phyloP scores from a whole-genome alignment of 2,888 invertebrate genomes.

The Rhorus exstirpatorius region DNA sequence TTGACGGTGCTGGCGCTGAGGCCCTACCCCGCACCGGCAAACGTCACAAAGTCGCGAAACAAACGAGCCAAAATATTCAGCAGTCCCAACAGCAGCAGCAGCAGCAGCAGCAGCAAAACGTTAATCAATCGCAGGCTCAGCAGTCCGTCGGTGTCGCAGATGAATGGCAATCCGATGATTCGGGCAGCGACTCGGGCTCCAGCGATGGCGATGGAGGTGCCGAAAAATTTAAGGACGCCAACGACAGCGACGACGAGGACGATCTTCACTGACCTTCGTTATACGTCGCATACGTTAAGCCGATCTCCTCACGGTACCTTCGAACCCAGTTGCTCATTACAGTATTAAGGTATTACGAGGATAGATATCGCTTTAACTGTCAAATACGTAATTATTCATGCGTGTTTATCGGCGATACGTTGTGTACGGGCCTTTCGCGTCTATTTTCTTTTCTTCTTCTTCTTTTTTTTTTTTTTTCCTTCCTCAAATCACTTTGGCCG shows the following conservation, averaged over 20 bases:
- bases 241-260: constrained; percentile 84
- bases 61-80: constrained; percentile 84
- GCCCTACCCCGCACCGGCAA: constrained; percentile 82
- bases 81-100: constrained; percentile 72
- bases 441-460: constrained; percentile 3
- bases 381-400: constrained; percentile 85
- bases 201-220: constrained; percentile 83
- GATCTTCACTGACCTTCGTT: constrained; percentile 85
- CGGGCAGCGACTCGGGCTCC: constrained; percentile 83
- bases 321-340: constrained; percentile 85
- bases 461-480: constrained; percentile 3
- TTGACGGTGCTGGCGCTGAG: constrained; percentile 90
- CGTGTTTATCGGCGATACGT: constrained; percentile 82
- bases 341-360: constrained; percentile 86
- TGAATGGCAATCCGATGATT: constrained; percentile 84
- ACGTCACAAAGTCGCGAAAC: constrained; percentile 86
- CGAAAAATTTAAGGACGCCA: constrained; percentile 83
- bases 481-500: not conserved
- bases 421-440: constrained; percentile 79
- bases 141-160: constrained; percentile 63
- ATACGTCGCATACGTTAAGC: constrained; percentile 76
- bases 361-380: constrained; percentile 86
- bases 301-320: constrained; percentile 84
- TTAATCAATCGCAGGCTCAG: constrained; percentile 62
- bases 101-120: constrained; percentile 66